A percentile compares a stretch with the other conserved stretches of the same genome.
Conservation (phyloP, 2,888 invertebrate genomes). For the Drosophila ustulata region DNA sequence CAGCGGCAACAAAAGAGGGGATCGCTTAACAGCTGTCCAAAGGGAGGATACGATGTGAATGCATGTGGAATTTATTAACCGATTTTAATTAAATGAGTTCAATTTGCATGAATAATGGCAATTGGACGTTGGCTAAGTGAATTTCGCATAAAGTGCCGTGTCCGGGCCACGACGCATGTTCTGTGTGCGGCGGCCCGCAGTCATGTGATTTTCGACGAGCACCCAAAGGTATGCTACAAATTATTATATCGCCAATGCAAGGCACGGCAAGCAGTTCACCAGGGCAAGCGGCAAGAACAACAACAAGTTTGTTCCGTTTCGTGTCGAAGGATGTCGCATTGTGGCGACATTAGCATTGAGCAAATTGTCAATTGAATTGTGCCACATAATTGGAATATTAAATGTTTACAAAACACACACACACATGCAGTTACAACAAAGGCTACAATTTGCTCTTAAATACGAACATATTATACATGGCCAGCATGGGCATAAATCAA, state of each 20-base stretch:
- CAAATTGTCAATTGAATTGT: slow-evolving; percentile 76
- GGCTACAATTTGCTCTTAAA: slow-evolving; percentile 73
- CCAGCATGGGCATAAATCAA: slow-evolving; percentile 67
- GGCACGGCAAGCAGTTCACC: slow-evolving; percentile 10
- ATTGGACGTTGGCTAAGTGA: slow-evolving; percentile 47
- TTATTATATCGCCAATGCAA: slow-evolving; percentile 48
- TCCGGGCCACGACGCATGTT: not conserved
- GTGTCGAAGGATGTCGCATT: slow-evolving; percentile 37
- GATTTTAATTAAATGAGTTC: slow-evolving; percentile 53
- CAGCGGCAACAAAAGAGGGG: slow-evolving; percentile 1
- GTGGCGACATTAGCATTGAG: slow-evolving; percentile 60
- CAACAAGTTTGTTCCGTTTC: slow-evolving; percentile 13
- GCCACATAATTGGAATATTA: slow-evolving; percentile 78
- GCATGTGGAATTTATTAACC: slow-evolving; percentile 27
- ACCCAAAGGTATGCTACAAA: slow-evolving; percentile 64
- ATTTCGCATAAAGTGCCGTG: slow-evolving; percentile 38
- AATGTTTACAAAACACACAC: slow-evolving; percentile 76
- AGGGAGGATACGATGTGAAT: not conserved
- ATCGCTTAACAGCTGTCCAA: too few relatives aligned
- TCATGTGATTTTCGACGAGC: slow-evolving; percentile 55
- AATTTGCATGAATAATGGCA: slow-evolving; percentile 58
- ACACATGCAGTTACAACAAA: slow-evolving; percentile 1
- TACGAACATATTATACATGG: slow-evolving; percentile 53
- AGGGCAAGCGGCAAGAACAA: not conserved
- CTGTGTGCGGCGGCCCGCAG: slow-evolving; percentile 16